Evolutionary conservation across 2,113 vertebrate species (phyloP).

Genomic region (Gymnogyps californianus): DNA sequence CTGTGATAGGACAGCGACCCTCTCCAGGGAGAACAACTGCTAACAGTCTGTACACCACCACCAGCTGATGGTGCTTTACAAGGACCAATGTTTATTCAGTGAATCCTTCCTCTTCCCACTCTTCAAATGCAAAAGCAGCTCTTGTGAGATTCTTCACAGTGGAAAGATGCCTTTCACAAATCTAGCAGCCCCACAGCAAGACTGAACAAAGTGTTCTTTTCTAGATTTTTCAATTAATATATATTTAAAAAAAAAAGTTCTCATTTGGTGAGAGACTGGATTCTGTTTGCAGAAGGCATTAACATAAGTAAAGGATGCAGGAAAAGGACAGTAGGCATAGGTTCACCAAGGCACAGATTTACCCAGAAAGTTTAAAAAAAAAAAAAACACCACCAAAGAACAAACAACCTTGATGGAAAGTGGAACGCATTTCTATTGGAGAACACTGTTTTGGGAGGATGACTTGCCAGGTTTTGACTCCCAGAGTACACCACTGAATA

Average conservation of each 20-base stretch:
- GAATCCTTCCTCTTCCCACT: not conserved
- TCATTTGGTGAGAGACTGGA: not conserved
- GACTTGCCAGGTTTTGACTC: not conserved
- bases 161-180: not conserved
- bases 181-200: not conserved
- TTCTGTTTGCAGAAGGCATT: not conserved
- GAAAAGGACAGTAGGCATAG: not conserved
- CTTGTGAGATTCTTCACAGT: not conserved
- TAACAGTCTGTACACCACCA: not conserved
- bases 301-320: not conserved
- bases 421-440: not conserved
- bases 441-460: not conserved
- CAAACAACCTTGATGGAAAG: not conserved
- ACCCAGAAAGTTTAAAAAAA: not conserved
- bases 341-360: not conserved
- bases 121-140: not conserved
- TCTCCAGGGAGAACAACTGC: not conserved
- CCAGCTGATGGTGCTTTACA: not conserved
- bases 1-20: not conserved
- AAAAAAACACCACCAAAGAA: not conserved
- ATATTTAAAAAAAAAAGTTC: not conserved
- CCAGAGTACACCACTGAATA: not conserved
- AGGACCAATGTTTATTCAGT: not conserved
- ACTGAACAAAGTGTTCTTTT: not conserved
- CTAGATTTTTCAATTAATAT: not conserved